Evolutionary conservation across 2,888 invertebrate genomes (phyloP).

Genomic region (Habroteleia sp.): DNA sequence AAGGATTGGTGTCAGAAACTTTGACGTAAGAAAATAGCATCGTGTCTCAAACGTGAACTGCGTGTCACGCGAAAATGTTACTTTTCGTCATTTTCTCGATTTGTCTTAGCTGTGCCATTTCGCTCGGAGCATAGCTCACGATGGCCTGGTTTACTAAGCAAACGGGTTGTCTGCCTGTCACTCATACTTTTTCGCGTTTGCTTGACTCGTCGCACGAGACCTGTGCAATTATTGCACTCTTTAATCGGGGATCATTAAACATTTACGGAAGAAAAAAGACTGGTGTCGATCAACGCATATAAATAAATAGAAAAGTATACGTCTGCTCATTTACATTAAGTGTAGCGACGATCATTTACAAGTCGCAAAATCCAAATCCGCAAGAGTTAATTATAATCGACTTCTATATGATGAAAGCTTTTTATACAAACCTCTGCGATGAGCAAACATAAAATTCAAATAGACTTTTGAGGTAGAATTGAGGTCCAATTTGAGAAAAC

Average conservation of each 20-base stretch:
- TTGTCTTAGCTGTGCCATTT: conserved; percentile 45
- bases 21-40: too few species aligned
- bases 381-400: conserved; percentile 16
- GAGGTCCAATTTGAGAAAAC: too few species aligned
- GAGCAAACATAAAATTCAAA: too few species aligned
- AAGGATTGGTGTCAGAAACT: too few species aligned
- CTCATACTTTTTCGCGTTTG: conserved; percentile 61
- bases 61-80: conserved; percentile 22
- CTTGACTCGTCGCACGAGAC: conserved; percentile 58
- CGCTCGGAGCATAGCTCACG: conserved; percentile 50
- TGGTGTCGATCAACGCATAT: conserved; percentile 13
- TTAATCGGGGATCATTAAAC: conserved; percentile 54
- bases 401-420: conserved; percentile 25
- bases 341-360: not conserved
- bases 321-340: not conserved
- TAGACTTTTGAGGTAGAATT: too few species aligned
- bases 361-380: conserved; percentile 1
- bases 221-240: conserved; percentile 54
- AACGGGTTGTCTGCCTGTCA: conserved; percentile 64
- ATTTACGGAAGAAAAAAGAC: conserved; percentile 28
- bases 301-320: conserved; percentile 33
- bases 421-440: too few species aligned
- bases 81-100: conserved; percentile 32
- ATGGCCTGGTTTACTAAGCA: conserved; percentile 65
- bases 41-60: too few species aligned